Percentiles rank a stretch among this genome's conserved stretches.
phyloP scores from a whole-genome alignment of 2,113 vertebrate genomes.

The Dendrocopos noguchii region DNA sequence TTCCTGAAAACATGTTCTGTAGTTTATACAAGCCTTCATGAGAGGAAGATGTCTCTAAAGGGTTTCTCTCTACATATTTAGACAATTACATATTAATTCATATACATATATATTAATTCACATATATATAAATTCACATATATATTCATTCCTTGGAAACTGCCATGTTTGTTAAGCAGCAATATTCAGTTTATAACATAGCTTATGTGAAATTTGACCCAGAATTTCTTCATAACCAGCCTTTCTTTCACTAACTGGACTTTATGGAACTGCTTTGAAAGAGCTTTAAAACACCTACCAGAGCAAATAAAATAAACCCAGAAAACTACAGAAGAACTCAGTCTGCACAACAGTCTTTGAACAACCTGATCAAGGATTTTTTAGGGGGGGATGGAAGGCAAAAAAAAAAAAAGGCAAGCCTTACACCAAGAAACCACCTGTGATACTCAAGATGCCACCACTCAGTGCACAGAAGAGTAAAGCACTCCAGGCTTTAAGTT shows the following conservation, averaged over 20 bases:
- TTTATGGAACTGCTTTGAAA: not conserved
- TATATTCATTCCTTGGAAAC: not conserved
- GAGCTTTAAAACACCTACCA: not conserved
- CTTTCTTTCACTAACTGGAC: not conserved
- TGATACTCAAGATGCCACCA: not conserved
- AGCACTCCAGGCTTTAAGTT: not conserved
- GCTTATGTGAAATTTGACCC: not conserved
- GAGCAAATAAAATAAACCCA: not conserved
- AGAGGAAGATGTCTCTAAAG: not conserved
- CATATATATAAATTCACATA: not conserved
- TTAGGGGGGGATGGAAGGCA: not conserved
- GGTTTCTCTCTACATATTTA: not conserved
- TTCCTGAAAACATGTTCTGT: not conserved
- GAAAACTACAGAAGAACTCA: not conserved
- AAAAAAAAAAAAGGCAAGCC: no score
- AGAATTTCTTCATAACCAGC: not conserved
- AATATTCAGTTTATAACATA: not conserved
- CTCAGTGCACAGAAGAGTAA: not conserved
- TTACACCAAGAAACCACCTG: not conserved
- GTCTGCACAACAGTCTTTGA: not conserved
- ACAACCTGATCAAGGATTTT: not conserved
- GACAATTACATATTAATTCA: not conserved
- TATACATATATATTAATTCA: not conserved
- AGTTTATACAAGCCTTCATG: not conserved
- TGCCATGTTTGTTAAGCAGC: not conserved